Evolutionary conservation across 1,140 invertebrate species (phyloP).

Genomic region (Asobara japonica): DNA sequence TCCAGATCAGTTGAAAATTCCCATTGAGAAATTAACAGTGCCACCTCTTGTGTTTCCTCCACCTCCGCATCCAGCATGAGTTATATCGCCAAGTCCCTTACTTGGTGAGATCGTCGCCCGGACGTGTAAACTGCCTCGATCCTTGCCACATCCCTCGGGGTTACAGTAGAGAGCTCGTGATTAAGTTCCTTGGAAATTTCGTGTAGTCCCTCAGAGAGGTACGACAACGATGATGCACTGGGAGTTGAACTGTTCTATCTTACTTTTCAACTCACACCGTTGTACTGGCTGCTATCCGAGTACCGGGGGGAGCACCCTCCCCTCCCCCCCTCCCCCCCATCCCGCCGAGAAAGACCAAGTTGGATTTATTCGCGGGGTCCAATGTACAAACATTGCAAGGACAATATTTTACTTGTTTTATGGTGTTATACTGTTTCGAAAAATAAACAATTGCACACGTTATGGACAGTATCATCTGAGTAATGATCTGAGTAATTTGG

Average conservation of each 20-base stretch:
- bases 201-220: neutral
- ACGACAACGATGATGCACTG: constrained; percentile 13
- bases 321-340: no score
- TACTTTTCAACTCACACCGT: neutral
- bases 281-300: no score
- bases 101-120: neutral
- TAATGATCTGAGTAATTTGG: no score
- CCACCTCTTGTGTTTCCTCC: neutral
- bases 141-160: constrained; percentile 28
- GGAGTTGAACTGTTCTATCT: neutral
- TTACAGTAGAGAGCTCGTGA: constrained; percentile 27
- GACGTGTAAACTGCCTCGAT: constrained; percentile 37
- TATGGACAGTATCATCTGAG: no score
- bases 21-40: neutral
- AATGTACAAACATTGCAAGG: no score
- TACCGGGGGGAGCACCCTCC: no score
- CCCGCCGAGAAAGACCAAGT: no score
- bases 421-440: no score
- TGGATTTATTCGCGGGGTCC: no score
- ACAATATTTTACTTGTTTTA: no score
- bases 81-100: neutral
- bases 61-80: neutral
- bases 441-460: no score
- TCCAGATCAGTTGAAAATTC: neutral
- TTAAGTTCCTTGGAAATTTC: constrained; percentile 38